Evolutionary conservation across 2,888 invertebrate genomes (phyloP).

Genomic region (Clusia tigrina): DNA sequence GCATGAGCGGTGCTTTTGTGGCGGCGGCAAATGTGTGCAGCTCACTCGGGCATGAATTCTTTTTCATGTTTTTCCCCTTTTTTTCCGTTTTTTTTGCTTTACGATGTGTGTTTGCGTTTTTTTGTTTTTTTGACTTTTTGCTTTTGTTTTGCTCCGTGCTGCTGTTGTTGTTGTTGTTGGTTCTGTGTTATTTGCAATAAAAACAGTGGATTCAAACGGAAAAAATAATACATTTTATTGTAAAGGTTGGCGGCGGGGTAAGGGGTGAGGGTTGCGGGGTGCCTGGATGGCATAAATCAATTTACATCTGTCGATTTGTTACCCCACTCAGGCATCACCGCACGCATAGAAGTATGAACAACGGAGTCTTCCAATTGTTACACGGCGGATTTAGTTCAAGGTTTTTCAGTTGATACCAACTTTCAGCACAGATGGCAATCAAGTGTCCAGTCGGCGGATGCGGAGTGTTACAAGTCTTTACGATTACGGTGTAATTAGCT

Average conservation of each 20-base stretch:
- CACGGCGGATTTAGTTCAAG: too few relatives aligned
- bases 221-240: neutral
- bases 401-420: too few relatives aligned
- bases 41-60: conserved; percentile 52
- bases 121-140: neutral
- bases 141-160: neutral
- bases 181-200: neutral
- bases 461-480: too few relatives aligned
- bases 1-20: conserved; percentile 51
- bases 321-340: too few relatives aligned
- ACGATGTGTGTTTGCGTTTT: neutral
- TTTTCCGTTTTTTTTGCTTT: conserved; percentile 8
- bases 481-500: too few relatives aligned
- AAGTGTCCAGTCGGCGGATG: too few relatives aligned
- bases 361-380: too few relatives aligned
- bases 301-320: too few relatives aligned
- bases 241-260: neutral
- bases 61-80: conserved; percentile 40
- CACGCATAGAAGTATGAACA: too few relatives aligned
- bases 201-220: neutral
- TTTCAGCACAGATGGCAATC: too few relatives aligned
- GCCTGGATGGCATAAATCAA: neutral
- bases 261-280: neutral
- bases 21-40: conserved; percentile 31
- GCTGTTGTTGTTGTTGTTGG: neutral